A percentile compares a stretch with the other conserved stretches of the same genome.
Evolutionary conservation across 2,113 vertebrate genomes (phyloP).

Genomic region (Phaethon lepturus): DNA sequence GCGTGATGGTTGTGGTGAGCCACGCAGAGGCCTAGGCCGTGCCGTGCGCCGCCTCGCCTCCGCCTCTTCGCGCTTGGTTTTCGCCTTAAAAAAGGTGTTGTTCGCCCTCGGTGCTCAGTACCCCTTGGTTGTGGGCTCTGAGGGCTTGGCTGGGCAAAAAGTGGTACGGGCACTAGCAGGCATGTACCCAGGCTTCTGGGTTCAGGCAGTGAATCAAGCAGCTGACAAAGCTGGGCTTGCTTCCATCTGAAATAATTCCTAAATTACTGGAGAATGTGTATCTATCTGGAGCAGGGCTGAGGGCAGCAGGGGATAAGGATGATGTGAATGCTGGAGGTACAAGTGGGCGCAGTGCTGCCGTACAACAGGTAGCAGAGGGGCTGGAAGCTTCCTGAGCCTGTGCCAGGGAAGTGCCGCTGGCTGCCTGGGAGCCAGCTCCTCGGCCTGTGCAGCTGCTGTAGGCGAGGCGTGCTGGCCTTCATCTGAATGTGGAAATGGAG

Average conservation of each 20-base stretch:
- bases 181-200: rapidly evolving
- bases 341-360: neutral
- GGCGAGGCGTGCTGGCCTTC: rapidly evolving
- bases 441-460: rapidly evolving
- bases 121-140: neutral
- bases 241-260: too few relatives aligned
- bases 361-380: neutral
- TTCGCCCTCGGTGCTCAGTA: neutral
- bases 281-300: neutral
- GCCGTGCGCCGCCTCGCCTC: too few relatives aligned
- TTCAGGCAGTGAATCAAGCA: too few relatives aligned
- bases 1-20: rapidly evolving
- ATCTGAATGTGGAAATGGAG: rapidly evolving
- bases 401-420: neutral
- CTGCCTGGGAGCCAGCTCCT: neutral
- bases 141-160: neutral
- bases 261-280: rapidly evolving
- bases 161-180: neutral
- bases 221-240: neutral
- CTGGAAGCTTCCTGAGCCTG: neutral
- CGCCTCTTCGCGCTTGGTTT: too few relatives aligned
- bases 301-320: neutral
- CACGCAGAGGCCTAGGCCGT: too few relatives aligned
- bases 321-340: rapidly evolving
- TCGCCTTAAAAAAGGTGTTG: too few relatives aligned